Base-by-base conservation (phyloP, 2,113 vertebrate genomes). In the Spea bombifrons region DNA sequence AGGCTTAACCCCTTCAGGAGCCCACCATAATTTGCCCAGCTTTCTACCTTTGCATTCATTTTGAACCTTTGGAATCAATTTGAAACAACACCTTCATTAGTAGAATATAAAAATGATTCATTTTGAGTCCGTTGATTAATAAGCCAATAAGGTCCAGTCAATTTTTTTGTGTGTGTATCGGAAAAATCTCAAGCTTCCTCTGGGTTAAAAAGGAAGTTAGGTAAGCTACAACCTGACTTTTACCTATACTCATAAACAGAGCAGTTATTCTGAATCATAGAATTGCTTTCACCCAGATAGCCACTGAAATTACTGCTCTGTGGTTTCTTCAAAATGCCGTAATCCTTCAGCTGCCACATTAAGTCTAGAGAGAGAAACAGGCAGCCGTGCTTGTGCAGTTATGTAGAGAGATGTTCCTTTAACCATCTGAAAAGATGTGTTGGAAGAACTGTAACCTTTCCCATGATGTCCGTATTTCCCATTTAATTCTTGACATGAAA, bases 381-480 rank as follows among this genome's bases (percentile, higher is more conserved):
- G 87, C 76, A 84, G 83, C 81, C 85, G 84, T 78, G 82, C 47
- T 74, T 84, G 80, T 82, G 82, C 78, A 81, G 86, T 90, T 91
- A 86, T 81, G 73, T 87, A 89, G 86, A 90, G 83, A 84, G 82
- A 90, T 88, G 86, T 85, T 87, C 84, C 82, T 83, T 89, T 87
- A 86, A 88, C 87, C 84, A 85, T 89, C 84, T 76, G 87, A 89
- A 87, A 85, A 90, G 86, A 91, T 88, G 86, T 91, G 93, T 88
- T 92, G 90, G 89, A 94, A 91, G 88, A 91, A 87, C 84, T 87
- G 89, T 94, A 95, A 95, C 95, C 94, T 95, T 96, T 96, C 86
- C 83, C 63, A 90, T 90, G 89, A 94, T 94, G 91, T 92, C 92
- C 90, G 88, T 88, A 76, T 92, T 94, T 94, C 91, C 94, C 90